Evolutionary conservation across 2,113 vertebrate genomes (phyloP).

Genomic region (Dipodomys spectabilis): DNA sequence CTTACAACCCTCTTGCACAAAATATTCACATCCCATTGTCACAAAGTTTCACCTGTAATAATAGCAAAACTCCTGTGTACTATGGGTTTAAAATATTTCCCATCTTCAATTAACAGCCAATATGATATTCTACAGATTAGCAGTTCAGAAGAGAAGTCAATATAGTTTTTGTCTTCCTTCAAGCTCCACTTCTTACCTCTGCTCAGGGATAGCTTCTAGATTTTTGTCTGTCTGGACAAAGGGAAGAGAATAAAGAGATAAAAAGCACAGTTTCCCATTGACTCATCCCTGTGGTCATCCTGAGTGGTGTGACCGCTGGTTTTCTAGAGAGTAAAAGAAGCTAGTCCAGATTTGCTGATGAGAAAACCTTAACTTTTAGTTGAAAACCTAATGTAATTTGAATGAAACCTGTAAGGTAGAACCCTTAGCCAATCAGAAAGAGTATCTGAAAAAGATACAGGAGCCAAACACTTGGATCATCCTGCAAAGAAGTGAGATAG

Average conservation of each 20-base stretch:
- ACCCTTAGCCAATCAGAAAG: constrained; percentile 51
- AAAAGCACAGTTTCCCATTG: not conserved
- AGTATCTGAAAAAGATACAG: not conserved
- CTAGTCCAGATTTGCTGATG: not conserved
- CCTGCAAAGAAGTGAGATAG: not conserved
- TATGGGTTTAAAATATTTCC: not conserved
- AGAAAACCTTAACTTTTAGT: not conserved
- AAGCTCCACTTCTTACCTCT: not conserved
- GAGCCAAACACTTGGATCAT: not conserved
- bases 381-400: not conserved
- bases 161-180: not conserved
- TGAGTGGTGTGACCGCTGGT: not conserved
- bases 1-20: not conserved
- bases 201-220: not conserved
- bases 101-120: not conserved
- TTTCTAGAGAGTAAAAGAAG: not conserved
- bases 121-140: not conserved
- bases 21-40: not conserved
- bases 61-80: not conserved
- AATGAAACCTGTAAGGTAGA: not conserved
- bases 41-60: not conserved
- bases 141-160: not conserved
- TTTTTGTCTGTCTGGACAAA: not conserved
- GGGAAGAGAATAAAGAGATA: too few species aligned
- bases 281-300: too few species aligned